phyloP scores from a whole-genome alignment of 2,113 vertebrate species.

The Corythaeola cristata region DNA sequence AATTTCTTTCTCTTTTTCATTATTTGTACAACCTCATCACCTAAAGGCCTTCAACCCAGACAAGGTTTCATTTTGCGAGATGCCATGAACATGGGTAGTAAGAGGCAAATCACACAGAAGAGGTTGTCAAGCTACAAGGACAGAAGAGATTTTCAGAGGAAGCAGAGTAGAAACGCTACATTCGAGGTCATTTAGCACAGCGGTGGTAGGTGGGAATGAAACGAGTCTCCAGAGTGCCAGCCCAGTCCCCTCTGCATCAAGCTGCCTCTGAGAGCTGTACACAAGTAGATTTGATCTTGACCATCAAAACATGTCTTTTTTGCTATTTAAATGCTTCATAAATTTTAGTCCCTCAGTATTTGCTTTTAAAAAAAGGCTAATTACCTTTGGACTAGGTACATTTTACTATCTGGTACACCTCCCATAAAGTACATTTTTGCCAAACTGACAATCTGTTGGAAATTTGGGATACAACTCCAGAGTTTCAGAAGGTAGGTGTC shows the following conservation, averaged over 20 bases:
- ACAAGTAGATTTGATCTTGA: neutral
- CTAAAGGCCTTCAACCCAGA: neutral
- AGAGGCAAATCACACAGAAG: neutral
- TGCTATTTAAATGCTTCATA: neutral
- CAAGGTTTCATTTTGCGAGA: neutral
- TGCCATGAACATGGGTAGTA: neutral
- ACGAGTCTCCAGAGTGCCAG: neutral
- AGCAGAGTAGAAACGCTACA: neutral
- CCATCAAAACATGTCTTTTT: neutral
- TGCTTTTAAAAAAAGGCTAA: neutral
- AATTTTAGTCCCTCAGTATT: neutral
- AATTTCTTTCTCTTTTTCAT: neutral
- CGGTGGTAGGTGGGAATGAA: neutral
- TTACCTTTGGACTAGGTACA: neutral
- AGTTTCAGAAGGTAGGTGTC: neutral
- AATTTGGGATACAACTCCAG: neutral
- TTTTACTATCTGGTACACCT: neutral
- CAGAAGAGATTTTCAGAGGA: neutral
- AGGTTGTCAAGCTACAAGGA: neutral
- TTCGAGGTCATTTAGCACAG: neutral
- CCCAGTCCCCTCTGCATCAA: neutral
- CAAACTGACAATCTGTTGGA: neutral
- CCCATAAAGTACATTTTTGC: neutral
- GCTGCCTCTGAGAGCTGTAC: neutral
- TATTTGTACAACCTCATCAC: neutral